phyloP scores from a whole-genome alignment of 2,113 vertebrate genomes.

The Nyctereutes procyonoides region DNA sequence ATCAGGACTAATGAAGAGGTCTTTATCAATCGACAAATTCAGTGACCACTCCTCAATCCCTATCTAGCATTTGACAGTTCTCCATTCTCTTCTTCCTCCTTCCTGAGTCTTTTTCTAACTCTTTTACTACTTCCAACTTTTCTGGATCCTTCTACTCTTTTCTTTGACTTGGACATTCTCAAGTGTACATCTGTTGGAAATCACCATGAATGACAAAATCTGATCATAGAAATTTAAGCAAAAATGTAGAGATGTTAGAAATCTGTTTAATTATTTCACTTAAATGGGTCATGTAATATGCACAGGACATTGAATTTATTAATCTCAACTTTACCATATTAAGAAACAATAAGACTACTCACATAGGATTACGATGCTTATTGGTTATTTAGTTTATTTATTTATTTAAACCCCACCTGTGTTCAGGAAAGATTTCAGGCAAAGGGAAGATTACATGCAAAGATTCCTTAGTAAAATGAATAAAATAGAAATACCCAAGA shows the following conservation, averaged over 20 bases:
- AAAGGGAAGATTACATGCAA: background rate
- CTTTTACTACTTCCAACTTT: background rate
- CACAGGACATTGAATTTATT: background rate
- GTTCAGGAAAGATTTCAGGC: slow-evolving; percentile 1
- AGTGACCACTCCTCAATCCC: background rate
- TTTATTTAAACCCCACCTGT: background rate
- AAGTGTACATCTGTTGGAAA: background rate
- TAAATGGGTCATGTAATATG: background rate
- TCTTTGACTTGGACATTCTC: background rate
- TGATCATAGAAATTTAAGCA: background rate
- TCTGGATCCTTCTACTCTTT: background rate
- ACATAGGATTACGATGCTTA: background rate
- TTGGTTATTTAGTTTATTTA: background rate
- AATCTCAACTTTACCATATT: background rate
- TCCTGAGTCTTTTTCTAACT: background rate
- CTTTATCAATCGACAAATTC: background rate
- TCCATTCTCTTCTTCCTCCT: background rate
- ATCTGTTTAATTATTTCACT: background rate
- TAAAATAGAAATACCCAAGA: background rate
- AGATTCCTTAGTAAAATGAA: background rate
- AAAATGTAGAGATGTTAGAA: background rate
- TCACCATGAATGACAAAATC: background rate
- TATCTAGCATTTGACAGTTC: background rate
- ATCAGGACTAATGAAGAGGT: background rate
- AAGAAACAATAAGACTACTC: background rate